These are phyloP conservation scores for Pipistrellus kuhlii DNA, from an alignment of 2,797 vertebrate species.

Conservation along the genomic window DNA sequence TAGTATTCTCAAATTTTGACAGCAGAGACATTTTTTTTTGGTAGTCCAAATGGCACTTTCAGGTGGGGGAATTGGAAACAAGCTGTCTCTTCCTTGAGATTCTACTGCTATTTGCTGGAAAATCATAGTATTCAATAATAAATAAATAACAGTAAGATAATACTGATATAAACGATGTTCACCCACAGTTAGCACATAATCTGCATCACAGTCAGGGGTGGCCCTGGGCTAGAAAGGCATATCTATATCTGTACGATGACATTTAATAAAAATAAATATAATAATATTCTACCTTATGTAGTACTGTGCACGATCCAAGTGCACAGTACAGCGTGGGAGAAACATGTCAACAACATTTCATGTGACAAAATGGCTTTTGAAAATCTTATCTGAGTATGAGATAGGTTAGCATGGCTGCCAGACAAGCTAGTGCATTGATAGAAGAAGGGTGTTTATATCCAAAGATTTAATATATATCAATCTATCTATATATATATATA, in stretches of 20 bases:
- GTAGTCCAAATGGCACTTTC: neutral
- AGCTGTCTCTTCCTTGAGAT: neutral
- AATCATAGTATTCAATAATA: neutral
- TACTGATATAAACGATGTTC: neutral
- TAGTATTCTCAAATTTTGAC: neutral
- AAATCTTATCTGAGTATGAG: neutral
- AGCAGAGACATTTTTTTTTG: neutral
- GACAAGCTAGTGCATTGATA: neutral
- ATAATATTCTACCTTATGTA: neutral
- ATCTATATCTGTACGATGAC: neutral
- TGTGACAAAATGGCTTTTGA: neutral
- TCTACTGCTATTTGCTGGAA: neutral
- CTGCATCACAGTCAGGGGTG: neutral
- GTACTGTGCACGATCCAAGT: neutral
- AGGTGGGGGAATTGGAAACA: neutral
- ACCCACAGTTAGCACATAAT: neutral
- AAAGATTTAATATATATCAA: neutral
- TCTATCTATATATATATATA: too few species aligned
- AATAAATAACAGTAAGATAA: neutral
- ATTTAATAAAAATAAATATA: neutral
- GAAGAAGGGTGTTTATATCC: neutral
- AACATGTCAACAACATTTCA: neutral
- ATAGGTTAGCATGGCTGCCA: neutral
- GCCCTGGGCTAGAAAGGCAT: neutral
- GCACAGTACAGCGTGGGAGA: neutral